Evolutionary conservation across 1,140 invertebrate species (phyloP), one percentile per base, ranked within the genome.

Genomic region (Drepana arcuata): DNA sequence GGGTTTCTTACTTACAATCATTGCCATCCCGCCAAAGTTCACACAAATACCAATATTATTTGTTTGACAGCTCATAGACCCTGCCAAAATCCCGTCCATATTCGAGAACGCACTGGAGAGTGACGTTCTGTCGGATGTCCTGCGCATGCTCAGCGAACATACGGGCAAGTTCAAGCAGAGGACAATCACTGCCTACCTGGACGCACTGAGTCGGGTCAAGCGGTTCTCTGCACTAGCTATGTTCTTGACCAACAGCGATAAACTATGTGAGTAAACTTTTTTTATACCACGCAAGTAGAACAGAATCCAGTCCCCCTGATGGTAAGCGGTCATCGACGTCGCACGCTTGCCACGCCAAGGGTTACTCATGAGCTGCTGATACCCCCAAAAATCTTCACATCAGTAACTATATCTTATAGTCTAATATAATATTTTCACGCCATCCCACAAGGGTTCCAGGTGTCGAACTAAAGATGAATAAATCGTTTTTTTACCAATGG

Each of bases 21-120:
- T n/a, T n/a, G n/a, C n/a, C n/a, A n/a, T n/a, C n/a, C n/a, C n/a
- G n/a, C n/a, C n/a, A n/a, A n/a, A n/a, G n/a, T n/a, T n/a, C n/a
- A n/a, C n/a, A n/a, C n/a, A n/a, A n/a, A n/a, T 21, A 9, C 4
- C 18, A 21, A 5, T 21, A 21, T 5, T 5, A 5, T 21, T 21
- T 21, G 18, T 5, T 28, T 27, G 35, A 31, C 66, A 89, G 88
- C 78, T 86, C 62, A 84, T 89, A 45, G 66, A 71, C 2, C 75
- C 85, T 6, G 39, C 63, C 9, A 68, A 59, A 33, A 63, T 90
- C 30, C 84, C 87, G 1, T 61, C 56, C 3, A 84, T 90, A 46
- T 88, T 90, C 55, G 74, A 84, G 60, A 86, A 88, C 33, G 87
- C 87, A 6, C 64, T 90, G 50, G 88, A 89, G 46, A 86, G 83